Percentiles rank a stretch among this genome's conserved stretches.
Conservation (phyloP, 2,888 invertebrate genomes). For the Cheilosia vernalis region DNA sequence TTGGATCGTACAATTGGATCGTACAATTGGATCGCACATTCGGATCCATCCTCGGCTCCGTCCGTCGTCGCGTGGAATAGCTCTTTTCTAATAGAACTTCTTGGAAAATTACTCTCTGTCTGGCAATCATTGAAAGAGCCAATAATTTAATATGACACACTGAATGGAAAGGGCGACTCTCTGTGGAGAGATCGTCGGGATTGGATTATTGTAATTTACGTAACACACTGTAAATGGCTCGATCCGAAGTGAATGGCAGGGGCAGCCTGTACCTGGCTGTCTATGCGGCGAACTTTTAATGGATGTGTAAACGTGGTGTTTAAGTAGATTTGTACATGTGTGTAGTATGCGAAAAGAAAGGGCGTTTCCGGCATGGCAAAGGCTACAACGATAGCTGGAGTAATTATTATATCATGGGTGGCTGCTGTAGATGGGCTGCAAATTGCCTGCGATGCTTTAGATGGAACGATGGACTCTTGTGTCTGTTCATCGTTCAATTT, state of each 20-base stretch:
- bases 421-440: slow-evolving; percentile 6
- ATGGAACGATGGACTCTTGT: slow-evolving; percentile 28
- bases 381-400: slow-evolving; percentile 59
- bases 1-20: slow-evolving; percentile 49
- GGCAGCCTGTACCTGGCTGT: slow-evolving; percentile 25
- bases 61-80: slow-evolving; percentile 5
- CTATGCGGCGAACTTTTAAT: slow-evolving; percentile 37
- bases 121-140: slow-evolving; percentile 71
- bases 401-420: slow-evolving; percentile 54
- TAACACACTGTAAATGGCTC: slow-evolving; percentile 69
- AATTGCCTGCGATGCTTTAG: slow-evolving; percentile 3
- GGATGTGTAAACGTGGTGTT: slow-evolving; percentile 54
- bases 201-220: slow-evolving; percentile 74
- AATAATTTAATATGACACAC: slow-evolving; percentile 74
- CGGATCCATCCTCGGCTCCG: slow-evolving; percentile 7
- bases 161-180: slow-evolving; percentile 64
- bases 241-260: slow-evolving; percentile 45
- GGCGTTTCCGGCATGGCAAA: slow-evolving; percentile 22
- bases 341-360: slow-evolving; percentile 12
- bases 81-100: slow-evolving; percentile 52
- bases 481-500: slow-evolving; percentile 59
- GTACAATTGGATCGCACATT: slow-evolving; percentile 55
- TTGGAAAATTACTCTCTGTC: slow-evolving; percentile 64
- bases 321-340: slow-evolving; percentile 25
- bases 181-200: slow-evolving; percentile 37